These are phyloP conservation scores for Flabesymbios commensalis DNA, from an alignment of 2,888 invertebrate species.

Conservation along the genomic window DNA sequence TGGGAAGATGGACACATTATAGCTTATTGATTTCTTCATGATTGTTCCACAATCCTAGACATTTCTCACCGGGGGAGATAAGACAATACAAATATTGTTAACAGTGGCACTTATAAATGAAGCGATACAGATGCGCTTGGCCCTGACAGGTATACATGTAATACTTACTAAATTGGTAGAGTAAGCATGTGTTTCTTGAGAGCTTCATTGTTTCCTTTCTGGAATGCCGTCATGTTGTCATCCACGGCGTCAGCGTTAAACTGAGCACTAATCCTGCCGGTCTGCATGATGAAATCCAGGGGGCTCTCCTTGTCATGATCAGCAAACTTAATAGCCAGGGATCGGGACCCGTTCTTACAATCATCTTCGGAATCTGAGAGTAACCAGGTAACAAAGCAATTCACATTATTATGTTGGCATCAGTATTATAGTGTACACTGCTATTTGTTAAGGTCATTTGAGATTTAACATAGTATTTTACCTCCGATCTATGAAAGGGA, in stretches of 20 bases:
- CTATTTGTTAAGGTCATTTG: too few species aligned
- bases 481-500: too few species aligned
- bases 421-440: not conserved
- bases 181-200: slow-evolving; percentile 12
- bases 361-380: slow-evolving; percentile 14
- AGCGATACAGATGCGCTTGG: not conserved
- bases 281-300: slow-evolving; percentile 22
- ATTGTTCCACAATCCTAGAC: too few species aligned
- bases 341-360: slow-evolving; percentile 1
- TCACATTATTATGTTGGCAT: not conserved
- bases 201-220: slow-evolving; percentile 11
- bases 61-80: too few species aligned
- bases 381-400: not conserved
- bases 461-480: too few species aligned
- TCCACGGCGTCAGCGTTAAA: slow-evolving; percentile 20
- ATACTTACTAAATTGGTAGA: slow-evolving; percentile 18
- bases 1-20: too few species aligned
- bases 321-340: slow-evolving; percentile 20
- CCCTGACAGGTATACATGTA: not conserved
- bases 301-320: slow-evolving; percentile 24
- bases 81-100: too few species aligned
- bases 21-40: too few species aligned
- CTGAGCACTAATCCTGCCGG: slow-evolving; percentile 11
- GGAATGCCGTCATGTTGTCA: slow-evolving; percentile 1
- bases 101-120: not conserved